Base-by-base conservation (phyloP, 2,113 vertebrate genomes). In the Cololabis saira region DNA sequence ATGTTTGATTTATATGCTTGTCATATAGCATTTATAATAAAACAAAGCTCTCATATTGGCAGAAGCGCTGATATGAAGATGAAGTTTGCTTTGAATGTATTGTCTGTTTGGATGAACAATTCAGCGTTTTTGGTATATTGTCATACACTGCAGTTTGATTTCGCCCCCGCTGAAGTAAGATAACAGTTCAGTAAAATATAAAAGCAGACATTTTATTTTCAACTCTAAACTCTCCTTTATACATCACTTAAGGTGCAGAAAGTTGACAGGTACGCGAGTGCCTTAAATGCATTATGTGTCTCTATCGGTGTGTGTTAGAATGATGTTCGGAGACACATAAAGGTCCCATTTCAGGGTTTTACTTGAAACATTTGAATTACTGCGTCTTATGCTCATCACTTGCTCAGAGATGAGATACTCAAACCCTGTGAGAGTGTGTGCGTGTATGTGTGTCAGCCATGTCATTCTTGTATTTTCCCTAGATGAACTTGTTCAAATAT, bases 401-500 rank as follows among this genome's bases (percentile, higher is more conserved):
- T 72, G 62, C 80, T 83, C 81, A 44, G 82, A 82, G 76, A 83
- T 74, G 67, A 85, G 65, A 83, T 83, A 84, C 82, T 88, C 81
- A 87, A 82, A 80, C 67, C 73, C 74, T 59, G 58, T 74, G 79
- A 70, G 77, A 83, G 71, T 81, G 74, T 62, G 65, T 71, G 82
- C 77, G n/a, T n/a, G n/a, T n/a, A n/a, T n/a, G 77, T 87, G 78
- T 85, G 80, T 91, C 82, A 84, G 72, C 69, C 80, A 81, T 85
- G 87, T 91, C 83, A 71, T 85, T 68, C 67, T 77, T 64, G 62
- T 82, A 60, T 87, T 82, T 78, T 75, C 81, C 66, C 71, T 80
- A 89, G 89, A 92, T 90, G 89, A 91, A 89, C 89, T 89, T 86
- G 84, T 91, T 92, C 87, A 90, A 92, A 92, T 83, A 89, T 84